Base-by-base conservation (phyloP, 1,140 invertebrate species). In the Leptestheria dahalacensis region DNA sequence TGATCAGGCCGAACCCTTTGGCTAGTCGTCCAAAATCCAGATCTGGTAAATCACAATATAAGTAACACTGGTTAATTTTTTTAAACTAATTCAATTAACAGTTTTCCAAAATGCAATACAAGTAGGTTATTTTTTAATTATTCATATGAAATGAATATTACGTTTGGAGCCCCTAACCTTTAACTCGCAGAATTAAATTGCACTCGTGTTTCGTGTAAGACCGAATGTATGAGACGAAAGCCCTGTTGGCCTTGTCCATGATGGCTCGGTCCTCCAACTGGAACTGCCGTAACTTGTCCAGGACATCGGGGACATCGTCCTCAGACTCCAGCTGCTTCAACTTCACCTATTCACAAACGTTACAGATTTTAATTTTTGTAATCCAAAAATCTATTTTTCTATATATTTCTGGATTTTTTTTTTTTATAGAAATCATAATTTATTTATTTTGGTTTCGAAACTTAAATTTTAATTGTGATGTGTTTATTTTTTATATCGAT, bases 181-280 rank as follows among this genome's bases (percentile, higher is more conserved):
- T 94, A 2, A 92, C 70, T 67, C 82, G 77, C 51, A 98, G 78
- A 61, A 99, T 82, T 48, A 96, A 76, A 67, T 82, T 86, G 68
- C 93, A 97, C 71, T 98, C 95, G 72, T 99, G 93, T 74, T 97
- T 98, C 3, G 79, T 82, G 73, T 99, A 99, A 0, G 89, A 83
- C 67, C 89, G 82, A 46, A 98, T 79, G 69, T 91, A 95, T 0
- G 95, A 97, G 1, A 99, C 95, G 74, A 95, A 98, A 2, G 96
- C 94, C 61, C 82, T 73, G 64, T 88, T 86, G 1, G 84, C 91
- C 71, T 91, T 91, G 66, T 97, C 92, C 69, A 90, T 85, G 24
- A 91, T 67, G 2, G 79, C 77, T 64, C 90, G 79, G 70, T 90
- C 87, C 26, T 76, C 71, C 26, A 74, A 66, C 67, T 87, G 83